Evolutionary conservation across 2,797 vertebrate genomes (phyloP).

Genomic region (Hippoglossus hippoglossus): DNA sequence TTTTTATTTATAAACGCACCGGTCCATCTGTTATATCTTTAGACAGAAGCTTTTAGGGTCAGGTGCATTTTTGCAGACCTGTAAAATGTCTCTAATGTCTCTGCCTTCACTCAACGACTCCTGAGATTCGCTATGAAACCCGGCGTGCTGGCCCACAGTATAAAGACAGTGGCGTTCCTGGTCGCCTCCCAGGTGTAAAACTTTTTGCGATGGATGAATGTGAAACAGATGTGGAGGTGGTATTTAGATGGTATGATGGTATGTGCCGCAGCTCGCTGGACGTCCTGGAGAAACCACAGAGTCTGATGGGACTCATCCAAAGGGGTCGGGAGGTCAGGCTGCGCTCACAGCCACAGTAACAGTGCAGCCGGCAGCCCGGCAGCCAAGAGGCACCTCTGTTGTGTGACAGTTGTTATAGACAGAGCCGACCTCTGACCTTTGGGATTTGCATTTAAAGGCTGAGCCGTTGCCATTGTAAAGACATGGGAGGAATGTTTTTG

Average conservation of each 20-base stretch:
- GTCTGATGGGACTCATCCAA: slow-evolving; percentile 37
- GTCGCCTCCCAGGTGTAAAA: slow-evolving; percentile 16
- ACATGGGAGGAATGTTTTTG: slow-evolving; percentile 44
- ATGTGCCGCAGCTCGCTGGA: slow-evolving; percentile 18
- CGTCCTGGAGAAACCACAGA: not conserved
- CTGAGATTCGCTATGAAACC: slow-evolving; percentile 3
- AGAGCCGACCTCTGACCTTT: slow-evolving; percentile 43
- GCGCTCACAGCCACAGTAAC: slow-evolving; percentile 31
- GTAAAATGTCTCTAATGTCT: not conserved
- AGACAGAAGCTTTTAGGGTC: no score
- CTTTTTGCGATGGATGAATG: slow-evolving; percentile 17
- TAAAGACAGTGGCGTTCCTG: not conserved
- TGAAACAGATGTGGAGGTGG: slow-evolving; percentile 7
- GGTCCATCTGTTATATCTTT: no score
- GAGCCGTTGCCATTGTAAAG: slow-evolving; percentile 19
- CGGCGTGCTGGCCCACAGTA: not conserved
- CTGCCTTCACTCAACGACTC: not conserved
- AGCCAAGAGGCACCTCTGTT: slow-evolving; percentile 22
- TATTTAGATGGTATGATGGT: slow-evolving; percentile 15
- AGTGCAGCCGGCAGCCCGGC: slow-evolving; percentile 16
- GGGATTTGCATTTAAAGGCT: slow-evolving; percentile 40
- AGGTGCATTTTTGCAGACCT: no score
- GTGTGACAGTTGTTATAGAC: slow-evolving; percentile 45
- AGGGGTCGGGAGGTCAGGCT: slow-evolving; percentile 27
- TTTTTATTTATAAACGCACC: no score